A percentile compares a stretch with the other conserved stretches of the same genome.
Evolutionary conservation across 2,888 invertebrate genomes (phyloP).

Genomic region (Mellilla xanthometata): DNA sequence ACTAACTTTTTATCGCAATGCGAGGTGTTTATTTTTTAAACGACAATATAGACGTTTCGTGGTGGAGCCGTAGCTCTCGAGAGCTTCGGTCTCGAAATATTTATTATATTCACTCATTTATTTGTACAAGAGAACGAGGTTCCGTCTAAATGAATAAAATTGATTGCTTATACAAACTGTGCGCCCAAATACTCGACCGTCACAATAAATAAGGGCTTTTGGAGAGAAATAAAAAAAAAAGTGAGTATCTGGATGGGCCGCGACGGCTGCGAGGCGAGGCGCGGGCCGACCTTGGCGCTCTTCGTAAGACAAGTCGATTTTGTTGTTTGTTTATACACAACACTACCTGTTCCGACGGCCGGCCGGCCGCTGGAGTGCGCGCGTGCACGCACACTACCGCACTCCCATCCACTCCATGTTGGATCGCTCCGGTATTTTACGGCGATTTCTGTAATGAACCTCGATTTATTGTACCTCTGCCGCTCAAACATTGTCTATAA

Average conservation of each 20-base stretch:
- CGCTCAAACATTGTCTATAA: constrained; percentile 62
- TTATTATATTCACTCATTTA: constrained; percentile 63
- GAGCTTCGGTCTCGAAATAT: constrained; percentile 12
- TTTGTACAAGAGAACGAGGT: constrained; percentile 70
- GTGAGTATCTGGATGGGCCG: constrained; percentile 50
- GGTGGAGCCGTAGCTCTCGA: constrained; percentile 9
- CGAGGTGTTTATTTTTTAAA: constrained; percentile 23
- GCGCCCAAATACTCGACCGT: constrained; percentile 80
- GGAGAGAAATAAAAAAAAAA: constrained; percentile 64
- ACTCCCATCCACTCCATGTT: constrained; percentile 51
- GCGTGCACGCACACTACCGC: constrained; percentile 39
- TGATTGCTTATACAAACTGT: constrained; percentile 82
- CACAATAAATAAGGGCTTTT: constrained; percentile 79
- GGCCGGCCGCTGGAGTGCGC: constrained; percentile 37
- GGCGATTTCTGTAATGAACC: constrained; percentile 77
- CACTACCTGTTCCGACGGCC: constrained; percentile 70
- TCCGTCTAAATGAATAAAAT: constrained; percentile 81
- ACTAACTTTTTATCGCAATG: constrained; percentile 24
- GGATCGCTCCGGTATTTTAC: constrained; percentile 73
- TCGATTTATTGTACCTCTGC: constrained; percentile 72
- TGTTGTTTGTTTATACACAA: constrained; percentile 82
- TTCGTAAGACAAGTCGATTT: constrained; percentile 79
- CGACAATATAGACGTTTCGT: constrained; percentile 10
- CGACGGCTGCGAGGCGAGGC: constrained; percentile 43
- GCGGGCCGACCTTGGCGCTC: constrained; percentile 70